Base-by-base conservation (phyloP, 2,888 invertebrate species). In the Sinhomidia bicolor region DNA sequence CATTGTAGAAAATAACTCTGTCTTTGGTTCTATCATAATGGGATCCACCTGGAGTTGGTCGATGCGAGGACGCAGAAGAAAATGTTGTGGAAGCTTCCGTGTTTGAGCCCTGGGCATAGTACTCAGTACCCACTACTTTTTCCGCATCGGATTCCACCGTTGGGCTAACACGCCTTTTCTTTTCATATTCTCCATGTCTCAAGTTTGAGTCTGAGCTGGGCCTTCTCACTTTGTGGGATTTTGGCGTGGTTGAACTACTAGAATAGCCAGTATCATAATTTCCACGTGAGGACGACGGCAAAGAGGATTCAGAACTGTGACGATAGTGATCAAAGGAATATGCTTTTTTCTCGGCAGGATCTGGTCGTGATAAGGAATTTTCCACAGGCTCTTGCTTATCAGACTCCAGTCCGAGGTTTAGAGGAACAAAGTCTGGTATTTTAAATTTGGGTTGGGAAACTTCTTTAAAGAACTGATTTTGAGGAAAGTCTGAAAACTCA, bases 11-110 rank as follows among this genome's bases (percentile, higher is more conserved):
- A 10, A 88, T 65, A 0, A 90, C 87, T 20, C 44, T 32, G 26
- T 90, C 90, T 29, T 90, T 90, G 0, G 86, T 90, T 6, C 90
- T 36, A 47, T 90, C 88, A 51, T 90, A 90, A 47, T 90, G 90
- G 5, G 90, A 89, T 6, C 89, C 88, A 7, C 57, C 9, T 0
- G 17, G 17, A 12, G 78, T 17, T 9, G 62, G 44, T 0, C 76
- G 44, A 26, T 51, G 54, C 0, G 79, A 14, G 54, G 44, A 3
- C 5, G 44, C 10, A 32, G 85, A 71, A 0, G 81, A 14, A 20
- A 74, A 79, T 1, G 54, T 57, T 0, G 81, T 60, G 14, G 79
- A 79, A 2, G 81, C 20, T n/a, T 86, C 68, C 0, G 62, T 51
- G 51, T 81, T 44, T 0, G 84, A 85, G 6, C 76, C 54, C 17